Evolutionary conservation across 2,797 vertebrate species (phyloP).

Genomic region (Loriculus beryllinus): DNA sequence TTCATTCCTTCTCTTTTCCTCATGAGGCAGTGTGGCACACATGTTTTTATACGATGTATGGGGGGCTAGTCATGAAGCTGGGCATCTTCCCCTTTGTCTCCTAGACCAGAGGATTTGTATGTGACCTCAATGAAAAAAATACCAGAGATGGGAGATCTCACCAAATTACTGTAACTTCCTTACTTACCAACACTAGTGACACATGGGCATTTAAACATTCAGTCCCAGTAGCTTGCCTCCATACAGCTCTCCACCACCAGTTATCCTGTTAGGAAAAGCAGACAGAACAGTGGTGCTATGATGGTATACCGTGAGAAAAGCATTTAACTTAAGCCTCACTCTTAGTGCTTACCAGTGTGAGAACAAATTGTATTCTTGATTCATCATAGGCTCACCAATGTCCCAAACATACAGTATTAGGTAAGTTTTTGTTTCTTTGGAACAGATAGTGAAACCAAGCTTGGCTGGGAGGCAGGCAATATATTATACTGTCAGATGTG

Average conservation of each 20-base stretch:
- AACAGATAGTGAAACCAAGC: background rate
- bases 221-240: background rate
- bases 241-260: background rate
- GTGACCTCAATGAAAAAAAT: background rate
- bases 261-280: background rate
- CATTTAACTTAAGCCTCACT: background rate
- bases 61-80: background rate
- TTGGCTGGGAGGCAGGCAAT: background rate
- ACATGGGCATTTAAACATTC: background rate
- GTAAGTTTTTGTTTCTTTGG: background rate
- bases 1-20: background rate
- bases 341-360: background rate
- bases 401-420: background rate
- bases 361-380: background rate
- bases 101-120: background rate
- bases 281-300: background rate
- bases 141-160: background rate
- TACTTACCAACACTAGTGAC: background rate
- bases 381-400: background rate
- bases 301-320: background rate
- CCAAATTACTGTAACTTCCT: background rate
- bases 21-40: background rate
- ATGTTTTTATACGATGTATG: accelerated
- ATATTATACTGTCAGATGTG: background rate
- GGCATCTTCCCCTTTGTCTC: background rate